These are phyloP conservation scores for Muntiacus muntjak DNA, from an alignment of 2,113 vertebrate species.

Conservation along the genomic window DNA sequence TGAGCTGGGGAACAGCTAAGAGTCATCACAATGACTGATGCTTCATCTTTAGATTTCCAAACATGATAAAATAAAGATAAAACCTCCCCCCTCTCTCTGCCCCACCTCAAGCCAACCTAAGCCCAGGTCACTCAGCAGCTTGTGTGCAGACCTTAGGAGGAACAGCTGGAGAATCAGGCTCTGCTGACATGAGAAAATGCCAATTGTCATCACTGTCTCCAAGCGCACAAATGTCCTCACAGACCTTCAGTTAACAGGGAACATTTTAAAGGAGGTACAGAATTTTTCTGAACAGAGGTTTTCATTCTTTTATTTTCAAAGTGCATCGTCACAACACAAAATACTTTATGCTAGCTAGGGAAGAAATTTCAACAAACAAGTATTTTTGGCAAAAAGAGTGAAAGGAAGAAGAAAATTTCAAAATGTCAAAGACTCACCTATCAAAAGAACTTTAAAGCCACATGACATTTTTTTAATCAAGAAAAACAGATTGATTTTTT, in stretches of 20 bases:
- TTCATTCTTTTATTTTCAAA: conserved; percentile 53
- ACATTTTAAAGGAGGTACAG: conserved; percentile 38
- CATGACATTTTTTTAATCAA: conserved; percentile 32
- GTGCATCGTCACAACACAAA: conserved; percentile 40
- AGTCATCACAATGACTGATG: not conserved
- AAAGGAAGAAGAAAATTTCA: conserved; percentile 50
- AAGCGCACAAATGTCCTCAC: conserved; percentile 28
- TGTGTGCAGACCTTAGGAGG: not conserved
- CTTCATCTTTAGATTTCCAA: conserved; percentile 48
- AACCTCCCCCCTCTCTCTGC: not conserved
- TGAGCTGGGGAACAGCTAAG: conserved; percentile 35
- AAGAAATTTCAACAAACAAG: conserved; percentile 54
- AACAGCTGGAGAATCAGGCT: conserved; percentile 63
- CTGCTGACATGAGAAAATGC: conserved; percentile 48
- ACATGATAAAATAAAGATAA: conserved; percentile 40
- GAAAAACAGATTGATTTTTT: conserved; percentile 39
- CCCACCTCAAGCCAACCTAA: conserved; percentile 34
- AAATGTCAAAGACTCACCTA: conserved; percentile 54
- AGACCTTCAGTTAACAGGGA: conserved; percentile 43
- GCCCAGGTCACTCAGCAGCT: not conserved
- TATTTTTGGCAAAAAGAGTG: conserved; percentile 46
- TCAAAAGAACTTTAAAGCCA: conserved; percentile 51
- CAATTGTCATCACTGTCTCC: conserved; percentile 29
- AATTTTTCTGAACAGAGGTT: conserved; percentile 49
- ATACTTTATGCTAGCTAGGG: conserved; percentile 46